Evolutionary conservation across 1,140 invertebrate species (phyloP).

Genomic region (Brachionus plicatilis): DNA sequence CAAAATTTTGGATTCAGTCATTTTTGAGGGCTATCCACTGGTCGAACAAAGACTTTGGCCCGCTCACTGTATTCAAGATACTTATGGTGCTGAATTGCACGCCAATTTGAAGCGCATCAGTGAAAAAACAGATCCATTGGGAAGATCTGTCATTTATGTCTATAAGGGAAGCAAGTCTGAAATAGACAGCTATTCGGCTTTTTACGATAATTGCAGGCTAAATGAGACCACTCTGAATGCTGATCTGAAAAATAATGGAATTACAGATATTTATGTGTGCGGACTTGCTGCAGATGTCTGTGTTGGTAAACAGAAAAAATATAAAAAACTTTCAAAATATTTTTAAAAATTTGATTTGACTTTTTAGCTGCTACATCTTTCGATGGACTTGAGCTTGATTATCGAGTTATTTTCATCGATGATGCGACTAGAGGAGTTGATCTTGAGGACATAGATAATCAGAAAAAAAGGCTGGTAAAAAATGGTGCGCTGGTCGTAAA

Average conservation of each 20-base stretch:
- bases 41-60: conserved; percentile 69
- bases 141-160: conserved; percentile 66
- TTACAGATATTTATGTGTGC: conserved; percentile 88
- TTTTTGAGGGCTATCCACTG: conserved; percentile 61
- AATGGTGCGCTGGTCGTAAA: conserved; percentile 6
- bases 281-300: conserved; percentile 93
- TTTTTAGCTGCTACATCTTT: conserved; percentile 66
- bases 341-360: not conserved
- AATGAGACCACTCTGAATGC: conserved; percentile 76
- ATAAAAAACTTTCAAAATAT: not conserved
- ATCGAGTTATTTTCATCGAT: conserved; percentile 79
- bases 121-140: conserved; percentile 13
- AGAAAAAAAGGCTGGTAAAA: not conserved
- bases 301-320: conserved; percentile 67
- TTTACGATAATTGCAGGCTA: conserved; percentile 90
- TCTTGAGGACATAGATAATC: conserved; percentile 9
- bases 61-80: conserved; percentile 84
- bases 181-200: conserved; percentile 93
- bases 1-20: conserved; percentile 70
- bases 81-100: conserved; percentile 87
- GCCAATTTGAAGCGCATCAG: conserved; percentile 64
- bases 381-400: conserved; percentile 78
- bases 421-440: conserved; percentile 83
- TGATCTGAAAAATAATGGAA: conserved; percentile 69
- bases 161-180: conserved; percentile 89